These are phyloP conservation scores for Aporrectodea caliginosa DNA, from an alignment of 1,140 invertebrate genomes.

Conservation along the genomic window DNA sequence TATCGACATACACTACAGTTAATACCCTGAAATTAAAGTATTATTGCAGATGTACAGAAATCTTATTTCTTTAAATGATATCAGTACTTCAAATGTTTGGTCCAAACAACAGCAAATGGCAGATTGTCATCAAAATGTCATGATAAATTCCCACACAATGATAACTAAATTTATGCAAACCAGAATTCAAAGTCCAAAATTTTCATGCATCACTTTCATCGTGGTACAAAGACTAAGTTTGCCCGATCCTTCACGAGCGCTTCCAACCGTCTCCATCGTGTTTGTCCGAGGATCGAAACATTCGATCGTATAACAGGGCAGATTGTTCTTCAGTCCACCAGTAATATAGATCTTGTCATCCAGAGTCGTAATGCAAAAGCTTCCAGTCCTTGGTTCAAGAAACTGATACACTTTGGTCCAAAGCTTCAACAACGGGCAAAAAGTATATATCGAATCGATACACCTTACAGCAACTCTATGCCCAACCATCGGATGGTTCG, in stretches of 20 bases:
- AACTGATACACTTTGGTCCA: conserved; percentile 6
- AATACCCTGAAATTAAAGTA: too few relatives aligned
- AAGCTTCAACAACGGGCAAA: conserved; percentile 11
- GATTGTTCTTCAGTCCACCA: conserved; percentile 12
- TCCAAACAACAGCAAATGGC: too few relatives aligned
- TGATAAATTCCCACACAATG: too few relatives aligned
- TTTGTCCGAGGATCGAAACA: conserved; percentile 10
- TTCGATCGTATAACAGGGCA: conserved; percentile 24
- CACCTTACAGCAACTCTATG: neutral
- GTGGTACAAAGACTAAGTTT: conserved; percentile 27
- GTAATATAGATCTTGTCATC: conserved; percentile 29
- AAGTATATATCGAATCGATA: conserved; percentile 17
- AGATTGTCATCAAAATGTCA: too few relatives aligned
- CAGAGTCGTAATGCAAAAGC: conserved; percentile 23
- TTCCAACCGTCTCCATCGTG: conserved; percentile 23
- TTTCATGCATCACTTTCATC: conserved; percentile 34
- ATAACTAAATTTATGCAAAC: too few relatives aligned
- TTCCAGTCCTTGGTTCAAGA: conserved; percentile 19
- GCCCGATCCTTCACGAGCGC: conserved; percentile 25
- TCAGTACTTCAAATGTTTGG: too few relatives aligned
- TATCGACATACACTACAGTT: too few relatives aligned
- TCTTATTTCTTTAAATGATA: too few relatives aligned
- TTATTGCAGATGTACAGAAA: too few relatives aligned
- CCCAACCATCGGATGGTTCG: neutral
- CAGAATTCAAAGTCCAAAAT: conserved; percentile 34